These are phyloP conservation scores for Lateolabrax maculatus DNA, from an alignment of 2,797 vertebrate genomes.

Conservation along the genomic window DNA sequence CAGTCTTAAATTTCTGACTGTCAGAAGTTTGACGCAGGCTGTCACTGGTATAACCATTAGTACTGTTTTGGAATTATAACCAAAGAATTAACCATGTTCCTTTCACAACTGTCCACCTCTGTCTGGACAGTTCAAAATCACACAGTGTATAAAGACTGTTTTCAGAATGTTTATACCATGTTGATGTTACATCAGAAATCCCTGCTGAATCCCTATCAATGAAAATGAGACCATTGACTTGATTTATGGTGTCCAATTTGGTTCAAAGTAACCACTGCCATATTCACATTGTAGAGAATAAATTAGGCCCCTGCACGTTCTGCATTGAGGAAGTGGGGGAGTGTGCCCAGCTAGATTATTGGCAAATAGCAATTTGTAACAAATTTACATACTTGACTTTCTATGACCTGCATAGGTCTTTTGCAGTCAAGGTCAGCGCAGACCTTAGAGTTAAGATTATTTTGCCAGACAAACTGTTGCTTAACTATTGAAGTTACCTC, in stretches of 20 bases:
- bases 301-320: background rate
- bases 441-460: background rate
- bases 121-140: background rate
- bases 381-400: background rate
- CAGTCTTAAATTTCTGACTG: too few relatives aligned
- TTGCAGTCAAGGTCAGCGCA: background rate
- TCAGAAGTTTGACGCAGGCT: too few relatives aligned
- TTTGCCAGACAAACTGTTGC: slow-evolving; percentile 1
- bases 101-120: background rate
- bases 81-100: background rate
- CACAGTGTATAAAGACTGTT: background rate
- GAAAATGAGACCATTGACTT: background rate
- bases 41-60: background rate
- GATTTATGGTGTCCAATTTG: background rate
- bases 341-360: background rate
- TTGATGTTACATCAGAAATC: background rate
- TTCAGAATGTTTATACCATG: too few relatives aligned
- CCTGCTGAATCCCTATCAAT: background rate
- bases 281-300: background rate
- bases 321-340: background rate
- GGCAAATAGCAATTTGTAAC: background rate
- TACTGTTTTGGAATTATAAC: background rate
- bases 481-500: background rate
- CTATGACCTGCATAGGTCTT: background rate
- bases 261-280: background rate